A percentile compares a stretch with the other conserved stretches of the same genome.
Conservation (phyloP, 2,113 vertebrate species). For the Elephas maximus region DNA sequence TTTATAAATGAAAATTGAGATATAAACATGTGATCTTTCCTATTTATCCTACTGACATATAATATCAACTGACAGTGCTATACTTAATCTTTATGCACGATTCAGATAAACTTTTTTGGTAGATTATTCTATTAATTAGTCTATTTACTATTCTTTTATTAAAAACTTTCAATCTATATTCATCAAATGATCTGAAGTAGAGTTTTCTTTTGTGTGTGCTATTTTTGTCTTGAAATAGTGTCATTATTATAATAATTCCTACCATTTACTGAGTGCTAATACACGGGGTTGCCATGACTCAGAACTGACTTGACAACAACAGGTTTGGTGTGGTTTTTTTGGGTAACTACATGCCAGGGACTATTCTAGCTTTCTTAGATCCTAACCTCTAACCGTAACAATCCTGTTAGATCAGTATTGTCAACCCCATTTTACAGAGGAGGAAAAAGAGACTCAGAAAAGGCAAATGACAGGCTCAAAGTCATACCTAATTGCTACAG, state of each 20-base stretch:
- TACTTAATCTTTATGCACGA: background rate
- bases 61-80: background rate
- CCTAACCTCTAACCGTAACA: background rate
- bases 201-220: background rate
- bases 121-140: background rate
- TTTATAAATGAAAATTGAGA: background rate
- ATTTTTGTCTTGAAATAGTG: constrained; percentile 3
- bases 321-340: too few relatives aligned
- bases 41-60: background rate
- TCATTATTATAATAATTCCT: background rate
- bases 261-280: background rate
- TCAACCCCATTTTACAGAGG: background rate
- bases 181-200: background rate
- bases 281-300: too few relatives aligned
- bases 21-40: background rate
- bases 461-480: background rate
- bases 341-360: background rate
- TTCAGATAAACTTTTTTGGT: constrained; percentile 26
- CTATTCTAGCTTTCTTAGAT: background rate
- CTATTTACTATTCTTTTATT: background rate
- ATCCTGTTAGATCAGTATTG: background rate
- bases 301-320: too few relatives aligned
- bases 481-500: background rate
- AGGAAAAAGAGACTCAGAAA: background rate
- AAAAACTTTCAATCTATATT: background rate